These are phyloP conservation scores for Pyrochroa serraticornis DNA, from an alignment of 2,888 invertebrate genomes.

Conservation along the genomic window DNA sequence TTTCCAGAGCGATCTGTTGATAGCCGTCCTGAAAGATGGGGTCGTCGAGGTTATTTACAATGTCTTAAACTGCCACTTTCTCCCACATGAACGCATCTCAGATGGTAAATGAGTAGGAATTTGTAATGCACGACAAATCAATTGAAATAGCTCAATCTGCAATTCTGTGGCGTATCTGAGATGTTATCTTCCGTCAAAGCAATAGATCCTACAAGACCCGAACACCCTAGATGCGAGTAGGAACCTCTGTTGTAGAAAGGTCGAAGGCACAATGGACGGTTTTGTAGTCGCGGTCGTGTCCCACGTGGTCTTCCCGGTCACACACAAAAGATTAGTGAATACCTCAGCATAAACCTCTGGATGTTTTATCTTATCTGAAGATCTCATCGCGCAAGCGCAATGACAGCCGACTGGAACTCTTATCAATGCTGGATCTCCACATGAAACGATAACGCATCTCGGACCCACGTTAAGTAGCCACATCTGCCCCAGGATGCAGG, in stretches of 20 bases:
- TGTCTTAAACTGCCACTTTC: neutral
- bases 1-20: too few relatives aligned
- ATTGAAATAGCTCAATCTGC: constrained; percentile 44
- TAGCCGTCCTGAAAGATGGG: neutral
- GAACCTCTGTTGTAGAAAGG: constrained; percentile 27
- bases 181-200: constrained; percentile 37
- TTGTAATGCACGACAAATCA: constrained; percentile 44
- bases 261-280: constrained; percentile 34
- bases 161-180: constrained; percentile 31
- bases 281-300: constrained; percentile 38
- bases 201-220: constrained; percentile 38
- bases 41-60: constrained; percentile 1
- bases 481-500: constrained; percentile 42
- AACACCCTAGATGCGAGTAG: constrained; percentile 34
- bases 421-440: constrained; percentile 41
- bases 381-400: constrained; percentile 54
- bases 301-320: constrained; percentile 40
- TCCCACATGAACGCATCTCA: neutral
- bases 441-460: constrained; percentile 46
- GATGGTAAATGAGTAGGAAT: constrained; percentile 32
- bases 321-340: constrained; percentile 51
- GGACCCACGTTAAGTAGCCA: constrained; percentile 44
- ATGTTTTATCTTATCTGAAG: constrained; percentile 48
- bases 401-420: constrained; percentile 43
- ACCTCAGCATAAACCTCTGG: constrained; percentile 48